Conservation (phyloP, 2,113 vertebrate genomes). For the Lepus americanus region DNA sequence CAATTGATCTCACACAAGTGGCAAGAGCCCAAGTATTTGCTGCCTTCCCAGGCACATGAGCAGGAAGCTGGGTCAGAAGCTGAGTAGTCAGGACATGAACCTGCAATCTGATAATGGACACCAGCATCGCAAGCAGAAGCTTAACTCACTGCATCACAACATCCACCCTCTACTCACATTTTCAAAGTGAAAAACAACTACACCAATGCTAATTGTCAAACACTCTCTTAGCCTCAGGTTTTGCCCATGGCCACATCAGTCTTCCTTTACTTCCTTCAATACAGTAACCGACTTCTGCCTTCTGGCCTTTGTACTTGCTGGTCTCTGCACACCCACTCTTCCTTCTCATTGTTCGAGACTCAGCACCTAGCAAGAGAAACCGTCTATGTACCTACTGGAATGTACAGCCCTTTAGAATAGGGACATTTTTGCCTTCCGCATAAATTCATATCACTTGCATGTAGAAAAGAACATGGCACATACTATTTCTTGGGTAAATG, state of each 20-base stretch:
- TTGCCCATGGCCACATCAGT: rapidly evolving
- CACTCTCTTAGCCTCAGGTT: background rate
- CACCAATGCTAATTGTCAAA: background rate
- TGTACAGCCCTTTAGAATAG: background rate
- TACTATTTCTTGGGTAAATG: background rate
- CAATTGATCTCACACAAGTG: too few relatives aligned
- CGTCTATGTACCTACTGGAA: background rate
- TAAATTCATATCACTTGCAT: background rate
- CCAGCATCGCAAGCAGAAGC: too few relatives aligned
- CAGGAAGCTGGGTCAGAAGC: too few relatives aligned
- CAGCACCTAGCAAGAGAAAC: background rate
- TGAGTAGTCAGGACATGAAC: too few relatives aligned
- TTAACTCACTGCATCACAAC: too few relatives aligned
- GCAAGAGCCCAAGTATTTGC: too few relatives aligned
- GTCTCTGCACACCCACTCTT: background rate
- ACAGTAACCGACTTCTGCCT: background rate
- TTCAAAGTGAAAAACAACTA: background rate
- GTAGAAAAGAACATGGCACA: background rate
- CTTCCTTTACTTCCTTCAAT: background rate
- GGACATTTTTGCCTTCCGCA: background rate
- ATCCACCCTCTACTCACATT: background rate
- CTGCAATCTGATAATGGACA: too few relatives aligned
- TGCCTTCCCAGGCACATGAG: too few relatives aligned
- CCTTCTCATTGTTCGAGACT: background rate
- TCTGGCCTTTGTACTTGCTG: background rate